Base-by-base conservation (phyloP, 2,888 invertebrate species). In the Euspilapteryx auroguttella region DNA sequence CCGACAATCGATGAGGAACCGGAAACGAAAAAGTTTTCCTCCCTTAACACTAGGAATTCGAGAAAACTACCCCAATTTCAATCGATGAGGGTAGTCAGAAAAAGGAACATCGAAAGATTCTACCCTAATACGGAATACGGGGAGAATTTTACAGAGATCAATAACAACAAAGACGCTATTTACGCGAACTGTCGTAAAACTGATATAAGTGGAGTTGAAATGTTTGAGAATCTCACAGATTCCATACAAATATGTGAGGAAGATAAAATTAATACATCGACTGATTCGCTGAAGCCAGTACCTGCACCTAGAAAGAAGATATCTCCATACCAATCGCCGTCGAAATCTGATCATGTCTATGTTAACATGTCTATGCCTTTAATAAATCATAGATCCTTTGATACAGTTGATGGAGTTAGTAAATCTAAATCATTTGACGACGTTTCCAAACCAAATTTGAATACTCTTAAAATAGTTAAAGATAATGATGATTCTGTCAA, bases 231-330 rank as follows among this genome's bases (percentile, higher is more conserved):
- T 47, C 55, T 85, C 30, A 82, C 81, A 24, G 84, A 84, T 47
- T 83, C 83, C 10, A 82, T 83, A 36, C 83, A 84, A 58, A 78
- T 83, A 14, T 80, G 79, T 34, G 83, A 83, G 51, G 77, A 79
- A 35, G 66, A 53, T 27, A 44, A 42, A 10, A 40, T 61, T 2
- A 57, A 54, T 37, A 34, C 40, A 26, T 66, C 69, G 1, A 78
- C 65, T 10, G 64, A 59, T 33, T 79, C 80, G 14, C 53, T 79
- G 27, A 71, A 71, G 36, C 79, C 79, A 9, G 54, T 80, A 26
- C 82, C 83, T 12, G 82, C 83, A 1, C 83, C 83, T 0, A 62
- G 82, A 41, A 76, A 59, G 2, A 76, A 71, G 40, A 37, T 66
- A 32, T 61, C 65, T 1, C 68, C 71, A 8, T 36, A 53, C 8